Conservation (phyloP, 2,888 invertebrate species). For the Drosophila vallismaia region DNA sequence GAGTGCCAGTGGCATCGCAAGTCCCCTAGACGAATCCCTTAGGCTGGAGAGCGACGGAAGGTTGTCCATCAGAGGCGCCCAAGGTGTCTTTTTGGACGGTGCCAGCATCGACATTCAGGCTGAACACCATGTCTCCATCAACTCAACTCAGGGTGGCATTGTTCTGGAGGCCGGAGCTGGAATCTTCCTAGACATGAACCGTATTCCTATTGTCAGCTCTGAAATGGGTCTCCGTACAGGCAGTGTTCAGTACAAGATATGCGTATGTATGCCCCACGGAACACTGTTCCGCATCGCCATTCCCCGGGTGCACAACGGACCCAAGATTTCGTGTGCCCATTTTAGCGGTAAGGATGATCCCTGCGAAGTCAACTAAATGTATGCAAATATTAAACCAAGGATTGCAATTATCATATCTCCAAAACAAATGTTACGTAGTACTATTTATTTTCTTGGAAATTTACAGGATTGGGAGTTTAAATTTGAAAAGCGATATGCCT, state of each 20-base stretch:
- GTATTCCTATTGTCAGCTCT: slow-evolving; percentile 87
- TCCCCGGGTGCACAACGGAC: slow-evolving; percentile 84
- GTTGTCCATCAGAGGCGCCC: slow-evolving; percentile 90
- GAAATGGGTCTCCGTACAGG: slow-evolving; percentile 83
- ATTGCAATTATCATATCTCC: slow-evolving; percentile 41
- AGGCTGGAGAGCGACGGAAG: slow-evolving; percentile 88
- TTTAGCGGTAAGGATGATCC: slow-evolving; percentile 82
- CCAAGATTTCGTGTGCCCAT: slow-evolving; percentile 82
- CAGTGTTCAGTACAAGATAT: slow-evolving; percentile 91
- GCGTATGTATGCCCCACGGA: slow-evolving; percentile 95
- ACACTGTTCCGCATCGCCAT: slow-evolving; percentile 92
- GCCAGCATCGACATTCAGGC: slow-evolving; percentile 90
- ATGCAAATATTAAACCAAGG: neutral
- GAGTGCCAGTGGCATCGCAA: slow-evolving; percentile 89
- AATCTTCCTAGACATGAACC: slow-evolving; percentile 88
- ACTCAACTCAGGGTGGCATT: slow-evolving; percentile 91
- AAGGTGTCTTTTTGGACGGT: slow-evolving; percentile 90
- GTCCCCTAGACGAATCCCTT: slow-evolving; percentile 89
- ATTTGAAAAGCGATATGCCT: slow-evolving; percentile 13
- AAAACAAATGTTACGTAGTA: slow-evolving; percentile 59
- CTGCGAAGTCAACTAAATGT: slow-evolving; percentile 66
- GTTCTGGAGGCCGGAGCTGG: slow-evolving; percentile 89
- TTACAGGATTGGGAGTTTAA: slow-evolving; percentile 43
- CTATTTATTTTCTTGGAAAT: slow-evolving; percentile 56
- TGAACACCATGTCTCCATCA: slow-evolving; percentile 91